Evolutionary conservation across 2,113 vertebrate species (phyloP), one percentile per base, ranked within the genome.

Genomic region (Brachypodius melanocephalos): DNA sequence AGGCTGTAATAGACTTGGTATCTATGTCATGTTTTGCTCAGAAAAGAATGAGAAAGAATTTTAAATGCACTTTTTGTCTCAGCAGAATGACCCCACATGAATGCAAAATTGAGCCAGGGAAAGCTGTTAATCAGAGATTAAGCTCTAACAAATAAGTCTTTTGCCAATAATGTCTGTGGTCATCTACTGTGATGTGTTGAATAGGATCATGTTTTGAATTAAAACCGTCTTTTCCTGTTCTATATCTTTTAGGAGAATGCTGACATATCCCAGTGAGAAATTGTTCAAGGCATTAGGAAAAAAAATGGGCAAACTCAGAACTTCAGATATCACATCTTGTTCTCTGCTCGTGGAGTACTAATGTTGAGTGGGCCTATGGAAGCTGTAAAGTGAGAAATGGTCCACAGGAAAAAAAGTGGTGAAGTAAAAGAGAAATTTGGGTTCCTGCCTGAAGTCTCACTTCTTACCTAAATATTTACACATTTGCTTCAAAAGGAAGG

Each of bases 141-240:
- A 96, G 88, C 85, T 96, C 78, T 78, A 90, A 96, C 94, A 97
- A 97, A 96, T 96, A 96, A 93, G 63, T 63, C 63, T 71, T 92
- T 96, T 96, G 93, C 97, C 97, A 98, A 96, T 97, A 97, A 91
- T 96, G 97, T 96, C 95, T 88, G 86, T 97, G 93, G 69, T 84
- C 88, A 96, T 93, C 80, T 92, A 87, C 61, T 83, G 46, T 75
- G 89, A 94, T 95, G 82, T 91, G 78, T 88, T 97, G 87, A 94
- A 79, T 82, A 93, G 71, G 45, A 95, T 88, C 67, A 90, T 46
- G 93, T 84, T 97, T 80, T 77, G 80, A 97, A 97, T 98, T 97
- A 96, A 97, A 97, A 93, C 8, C 1, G 61, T 40, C 69, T 51
- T 89, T 95, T 96, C 84, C 69, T 90, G 29, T 93, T 96, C 92